Percentiles rank a stretch among this genome's conserved stretches.
Evolutionary conservation across 2,113 vertebrate genomes (phyloP).

Genomic region (Mionectes macconnelli): DNA sequence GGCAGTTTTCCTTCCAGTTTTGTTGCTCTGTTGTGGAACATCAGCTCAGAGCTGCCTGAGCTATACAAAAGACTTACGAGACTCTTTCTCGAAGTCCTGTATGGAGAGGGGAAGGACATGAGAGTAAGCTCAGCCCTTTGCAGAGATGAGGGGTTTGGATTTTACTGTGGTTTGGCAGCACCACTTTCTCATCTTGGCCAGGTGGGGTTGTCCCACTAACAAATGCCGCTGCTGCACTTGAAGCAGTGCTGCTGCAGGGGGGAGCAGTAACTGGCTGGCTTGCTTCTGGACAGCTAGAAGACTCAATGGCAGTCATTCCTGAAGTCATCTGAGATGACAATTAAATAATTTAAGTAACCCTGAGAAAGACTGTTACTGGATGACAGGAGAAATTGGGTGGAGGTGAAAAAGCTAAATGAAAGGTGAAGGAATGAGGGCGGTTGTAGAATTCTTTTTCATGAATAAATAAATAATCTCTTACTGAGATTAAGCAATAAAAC

Average conservation of each 20-base stretch:
- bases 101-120: rapidly evolving
- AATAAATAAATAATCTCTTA: not conserved
- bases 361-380: not conserved
- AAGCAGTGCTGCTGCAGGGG: not conserved
- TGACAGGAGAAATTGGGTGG: not conserved
- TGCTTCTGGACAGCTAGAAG: not conserved
- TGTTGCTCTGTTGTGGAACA: not conserved
- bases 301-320: not conserved
- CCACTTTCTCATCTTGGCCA: rapidly evolving
- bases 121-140: not conserved
- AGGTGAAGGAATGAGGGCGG: not conserved
- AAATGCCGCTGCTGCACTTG: not conserved
- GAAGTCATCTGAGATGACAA: not conserved
- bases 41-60: not conserved
- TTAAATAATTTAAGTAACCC: not conserved
- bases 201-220: not conserved
- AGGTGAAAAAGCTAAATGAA: not conserved
- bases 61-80: not conserved
- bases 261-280: not conserved
- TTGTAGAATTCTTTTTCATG: not conserved
- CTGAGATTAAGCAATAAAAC: not conserved
- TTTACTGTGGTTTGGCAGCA: not conserved
- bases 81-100: not conserved
- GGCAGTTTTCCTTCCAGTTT: not conserved
- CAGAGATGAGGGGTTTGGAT: not conserved